Conservation (phyloP, 2,797 vertebrate species). For the Channallabes apus region DNA sequence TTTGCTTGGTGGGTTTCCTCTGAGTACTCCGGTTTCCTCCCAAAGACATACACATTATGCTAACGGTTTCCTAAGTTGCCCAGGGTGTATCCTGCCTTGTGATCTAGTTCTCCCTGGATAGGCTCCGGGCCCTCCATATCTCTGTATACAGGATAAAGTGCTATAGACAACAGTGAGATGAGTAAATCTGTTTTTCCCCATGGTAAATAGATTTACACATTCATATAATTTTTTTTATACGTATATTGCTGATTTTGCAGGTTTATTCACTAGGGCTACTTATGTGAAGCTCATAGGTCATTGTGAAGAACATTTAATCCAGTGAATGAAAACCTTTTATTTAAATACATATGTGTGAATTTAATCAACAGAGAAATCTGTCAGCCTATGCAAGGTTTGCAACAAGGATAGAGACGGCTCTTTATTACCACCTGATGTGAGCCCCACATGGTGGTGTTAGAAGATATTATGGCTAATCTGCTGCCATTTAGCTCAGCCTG, state of each 20-base stretch:
- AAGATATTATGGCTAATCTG: constrained; percentile 48
- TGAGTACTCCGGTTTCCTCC: too few relatives aligned
- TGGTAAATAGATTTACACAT: neutral
- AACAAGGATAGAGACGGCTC: constrained; percentile 42
- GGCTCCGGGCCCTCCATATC: too few relatives aligned
- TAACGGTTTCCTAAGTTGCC: too few relatives aligned
- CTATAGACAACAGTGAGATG: too few relatives aligned
- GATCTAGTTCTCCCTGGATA: too few relatives aligned
- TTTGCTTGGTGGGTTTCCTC: too few relatives aligned
- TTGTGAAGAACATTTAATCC: neutral
- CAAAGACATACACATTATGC: too few relatives aligned
- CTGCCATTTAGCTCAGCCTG: constrained; percentile 41
- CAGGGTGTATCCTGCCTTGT: too few relatives aligned
- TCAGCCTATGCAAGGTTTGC: neutral
- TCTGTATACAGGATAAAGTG: too few relatives aligned
- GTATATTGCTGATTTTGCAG: neutral
- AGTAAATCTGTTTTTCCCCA: too few relatives aligned
- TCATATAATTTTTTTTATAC: neutral
- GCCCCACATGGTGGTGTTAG: constrained; percentile 47
- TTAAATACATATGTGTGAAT: neutral
- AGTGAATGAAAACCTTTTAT: neutral
- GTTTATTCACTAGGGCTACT: too few relatives aligned
- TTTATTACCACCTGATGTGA: constrained; percentile 54
- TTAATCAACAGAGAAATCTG: neutral
- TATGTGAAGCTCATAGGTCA: too few relatives aligned